Conservation (phyloP, 1,140 invertebrate genomes). For the Ruditapes philippinarum region DNA sequence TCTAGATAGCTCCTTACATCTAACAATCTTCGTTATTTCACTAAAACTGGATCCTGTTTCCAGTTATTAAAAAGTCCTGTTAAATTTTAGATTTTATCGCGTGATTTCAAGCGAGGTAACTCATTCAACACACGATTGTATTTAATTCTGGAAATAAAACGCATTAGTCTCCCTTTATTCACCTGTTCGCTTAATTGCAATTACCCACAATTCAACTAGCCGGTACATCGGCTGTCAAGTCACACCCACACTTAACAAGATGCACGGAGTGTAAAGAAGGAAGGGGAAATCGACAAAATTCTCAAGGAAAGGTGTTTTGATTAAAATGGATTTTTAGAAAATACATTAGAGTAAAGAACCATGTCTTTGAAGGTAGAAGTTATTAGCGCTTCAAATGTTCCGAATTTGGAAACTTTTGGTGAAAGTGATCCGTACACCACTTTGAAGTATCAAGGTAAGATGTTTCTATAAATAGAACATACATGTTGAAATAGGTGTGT, state of each 20-base stretch:
- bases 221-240: background rate
- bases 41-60: no score
- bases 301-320: background rate
- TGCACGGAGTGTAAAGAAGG: background rate
- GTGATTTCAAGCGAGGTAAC: no score
- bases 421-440: conserved; percentile 82
- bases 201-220: conserved; percentile 30
- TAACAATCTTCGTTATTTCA: no score
- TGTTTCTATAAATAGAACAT: conserved; percentile 21
- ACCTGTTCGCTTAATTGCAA: conserved; percentile 6
- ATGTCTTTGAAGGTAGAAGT: conserved; percentile 74
- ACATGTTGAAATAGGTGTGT: background rate
- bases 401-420: conserved; percentile 81
- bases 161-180: background rate
- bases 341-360: background rate
- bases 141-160: no score
- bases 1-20: no score
- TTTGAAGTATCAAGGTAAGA: conserved; percentile 80
- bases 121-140: no score
- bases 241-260: background rate
- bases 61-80: no score
- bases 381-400: conserved; percentile 78
- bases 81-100: no score
- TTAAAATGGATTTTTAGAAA: conserved; percentile 16
- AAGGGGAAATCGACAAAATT: background rate